These are phyloP conservation scores for Caenorhabditis parvicauda DNA, from an alignment of 2,888 invertebrate species.

Conservation along the genomic window DNA sequence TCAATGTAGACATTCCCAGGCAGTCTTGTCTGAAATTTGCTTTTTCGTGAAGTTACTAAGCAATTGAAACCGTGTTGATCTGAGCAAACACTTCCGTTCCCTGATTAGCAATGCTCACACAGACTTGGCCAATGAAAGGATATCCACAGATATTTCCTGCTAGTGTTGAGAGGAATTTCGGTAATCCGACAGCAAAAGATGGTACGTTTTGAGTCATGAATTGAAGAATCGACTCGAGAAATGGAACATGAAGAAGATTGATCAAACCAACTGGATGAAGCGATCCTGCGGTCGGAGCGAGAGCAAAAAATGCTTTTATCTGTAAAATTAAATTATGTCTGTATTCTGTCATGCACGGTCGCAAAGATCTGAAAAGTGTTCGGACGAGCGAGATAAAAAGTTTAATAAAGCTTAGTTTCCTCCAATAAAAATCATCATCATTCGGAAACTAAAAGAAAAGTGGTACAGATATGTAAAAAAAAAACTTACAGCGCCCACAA, in stretches of 20 bases:
- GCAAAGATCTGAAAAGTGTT: too few species aligned
- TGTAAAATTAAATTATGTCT: too few species aligned
- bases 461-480: too few species aligned
- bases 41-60: background rate
- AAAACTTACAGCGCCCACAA: too few species aligned
- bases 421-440: too few species aligned
- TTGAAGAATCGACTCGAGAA: slow-evolving; percentile 10
- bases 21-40: too few species aligned
- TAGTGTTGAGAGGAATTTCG: background rate
- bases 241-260: slow-evolving; percentile 2
- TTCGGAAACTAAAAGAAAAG: too few species aligned
- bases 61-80: slow-evolving; percentile 15
- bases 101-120: slow-evolving; percentile 2
- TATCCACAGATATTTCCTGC: slow-evolving; percentile 6
- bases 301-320: slow-evolving; percentile 21
- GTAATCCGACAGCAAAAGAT: slow-evolving; percentile 13
- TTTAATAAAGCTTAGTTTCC: too few species aligned
- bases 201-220: too few species aligned
- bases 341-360: too few species aligned
- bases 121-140: slow-evolving; percentile 1
- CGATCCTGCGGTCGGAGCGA: slow-evolving; percentile 30
- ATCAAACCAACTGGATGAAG: slow-evolving; percentile 12
- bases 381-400: too few species aligned
- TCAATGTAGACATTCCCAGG: too few species aligned
- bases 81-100: slow-evolving; percentile 19